Evolutionary conservation across 2,888 invertebrate species (phyloP).

Genomic region (Himalopsyche kuldschensis): DNA sequence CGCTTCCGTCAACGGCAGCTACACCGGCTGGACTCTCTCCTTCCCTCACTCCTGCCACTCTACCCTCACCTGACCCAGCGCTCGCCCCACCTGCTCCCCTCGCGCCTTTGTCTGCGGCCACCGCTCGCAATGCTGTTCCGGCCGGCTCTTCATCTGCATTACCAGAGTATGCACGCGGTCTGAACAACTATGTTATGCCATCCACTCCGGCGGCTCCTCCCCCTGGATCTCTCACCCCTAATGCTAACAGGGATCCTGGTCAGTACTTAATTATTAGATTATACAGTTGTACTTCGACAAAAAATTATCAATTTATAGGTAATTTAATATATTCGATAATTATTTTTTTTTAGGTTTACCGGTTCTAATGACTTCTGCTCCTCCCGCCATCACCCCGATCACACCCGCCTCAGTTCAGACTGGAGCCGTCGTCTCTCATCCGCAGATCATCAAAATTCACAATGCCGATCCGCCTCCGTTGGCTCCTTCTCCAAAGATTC

Average conservation of each 20-base stretch:
- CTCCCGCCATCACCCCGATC: constrained; percentile 36
- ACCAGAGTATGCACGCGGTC: constrained; percentile 51
- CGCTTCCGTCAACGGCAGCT: constrained; percentile 43
- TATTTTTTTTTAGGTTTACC: constrained; percentile 26
- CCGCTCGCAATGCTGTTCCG: constrained; percentile 49
- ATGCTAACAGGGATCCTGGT: neutral
- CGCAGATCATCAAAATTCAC: constrained; percentile 33
- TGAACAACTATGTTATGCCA: constrained; percentile 48
- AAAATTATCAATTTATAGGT: no score
- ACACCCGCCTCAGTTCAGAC: constrained; percentile 38
- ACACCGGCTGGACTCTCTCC: constrained; percentile 45
- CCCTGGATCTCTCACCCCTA: neutral
- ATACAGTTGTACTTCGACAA: no score
- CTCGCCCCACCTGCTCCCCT: constrained; percentile 46
- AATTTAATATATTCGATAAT: no score
- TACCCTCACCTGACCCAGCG: constrained; percentile 42
- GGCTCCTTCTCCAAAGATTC: constrained; percentile 20
- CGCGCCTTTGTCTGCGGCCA: constrained; percentile 44
- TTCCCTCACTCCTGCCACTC: constrained; percentile 46
- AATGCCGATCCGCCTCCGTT: neutral
- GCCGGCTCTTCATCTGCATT: constrained; percentile 47
- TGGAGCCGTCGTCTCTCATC: constrained; percentile 16
- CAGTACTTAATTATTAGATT: no score
- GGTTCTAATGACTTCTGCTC: constrained; percentile 30
- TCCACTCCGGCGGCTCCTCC: constrained; percentile 42